These are phyloP conservation scores for Proteles cristata DNA, from an alignment of 2,113 vertebrate species.

Conservation along the genomic window DNA sequence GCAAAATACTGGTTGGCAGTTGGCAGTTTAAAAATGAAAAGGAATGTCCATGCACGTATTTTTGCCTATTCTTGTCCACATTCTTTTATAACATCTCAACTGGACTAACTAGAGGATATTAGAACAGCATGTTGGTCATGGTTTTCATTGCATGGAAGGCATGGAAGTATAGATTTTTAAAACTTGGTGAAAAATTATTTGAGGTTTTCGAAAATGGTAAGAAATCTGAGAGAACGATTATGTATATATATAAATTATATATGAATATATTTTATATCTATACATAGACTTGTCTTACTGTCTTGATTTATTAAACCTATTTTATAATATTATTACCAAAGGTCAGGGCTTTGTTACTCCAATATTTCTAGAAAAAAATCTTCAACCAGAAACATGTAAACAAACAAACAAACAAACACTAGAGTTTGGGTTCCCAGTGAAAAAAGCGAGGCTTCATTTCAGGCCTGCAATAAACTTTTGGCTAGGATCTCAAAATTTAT, in stretches of 20 bases:
- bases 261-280: neutral
- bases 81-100: neutral
- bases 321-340: neutral
- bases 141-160: neutral
- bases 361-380: conserved; percentile 21
- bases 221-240: neutral
- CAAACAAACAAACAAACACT: neutral
- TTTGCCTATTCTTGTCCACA: neutral
- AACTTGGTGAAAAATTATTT: neutral
- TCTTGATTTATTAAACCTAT: neutral
- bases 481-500: neutral
- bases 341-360: neutral
- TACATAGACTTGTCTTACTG: neutral
- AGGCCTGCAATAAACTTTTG: neutral
- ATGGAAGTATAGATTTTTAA: neutral
- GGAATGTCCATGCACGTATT: neutral
- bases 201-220: neutral
- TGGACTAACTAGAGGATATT: neutral
- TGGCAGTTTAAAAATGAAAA: conserved; percentile 28
- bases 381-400: neutral
- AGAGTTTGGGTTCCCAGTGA: neutral
- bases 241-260: neutral
- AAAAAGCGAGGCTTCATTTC: neutral
- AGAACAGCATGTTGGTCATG: neutral
- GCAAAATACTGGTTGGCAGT: neutral